Conservation (phyloP, 2,888 invertebrate genomes). For the Octodonta nipae region DNA sequence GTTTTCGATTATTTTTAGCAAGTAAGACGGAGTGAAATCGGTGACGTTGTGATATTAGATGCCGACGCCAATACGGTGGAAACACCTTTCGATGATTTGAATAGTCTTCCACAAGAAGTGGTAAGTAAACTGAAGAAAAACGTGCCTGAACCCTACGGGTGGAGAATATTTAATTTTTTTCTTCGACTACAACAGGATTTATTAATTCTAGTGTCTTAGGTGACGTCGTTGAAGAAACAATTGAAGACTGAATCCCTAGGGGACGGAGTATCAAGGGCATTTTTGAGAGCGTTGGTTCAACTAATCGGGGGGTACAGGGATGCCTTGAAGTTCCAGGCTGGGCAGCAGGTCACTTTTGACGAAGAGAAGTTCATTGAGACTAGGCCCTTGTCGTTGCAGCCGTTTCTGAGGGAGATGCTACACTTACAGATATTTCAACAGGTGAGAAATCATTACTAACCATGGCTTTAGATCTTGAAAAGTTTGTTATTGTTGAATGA, state of each 20-base stretch:
- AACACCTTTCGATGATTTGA: constrained; percentile 82
- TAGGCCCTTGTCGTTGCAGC: constrained; percentile 70
- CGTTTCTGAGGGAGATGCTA: constrained; percentile 79
- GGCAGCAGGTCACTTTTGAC: constrained; percentile 70
- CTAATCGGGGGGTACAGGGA: constrained; percentile 90
- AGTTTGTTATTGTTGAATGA: too few species aligned
- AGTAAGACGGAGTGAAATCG: constrained; percentile 69
- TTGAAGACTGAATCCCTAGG: constrained; percentile 69
- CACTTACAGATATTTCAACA: constrained; percentile 90
- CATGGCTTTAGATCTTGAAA: too few species aligned
- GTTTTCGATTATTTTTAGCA: constrained; percentile 38
- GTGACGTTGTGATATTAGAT: constrained; percentile 87
- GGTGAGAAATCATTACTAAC: constrained; percentile 35
- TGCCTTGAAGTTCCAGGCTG: constrained; percentile 64
- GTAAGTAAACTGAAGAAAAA: constrained; percentile 38
- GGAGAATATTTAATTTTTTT: background rate
- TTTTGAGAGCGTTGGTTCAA: constrained; percentile 79
- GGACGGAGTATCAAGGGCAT: constrained; percentile 85
- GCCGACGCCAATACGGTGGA: constrained; percentile 78
- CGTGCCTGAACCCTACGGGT: background rate
- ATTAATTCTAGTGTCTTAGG: constrained; percentile 36
- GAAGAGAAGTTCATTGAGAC: constrained; percentile 78
- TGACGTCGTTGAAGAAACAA: constrained; percentile 59
- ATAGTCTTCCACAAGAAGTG: constrained; percentile 78
- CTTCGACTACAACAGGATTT: too few species aligned